Base-by-base conservation (phyloP, 2,888 invertebrate genomes). In the Pachymerium ferrugineum region DNA sequence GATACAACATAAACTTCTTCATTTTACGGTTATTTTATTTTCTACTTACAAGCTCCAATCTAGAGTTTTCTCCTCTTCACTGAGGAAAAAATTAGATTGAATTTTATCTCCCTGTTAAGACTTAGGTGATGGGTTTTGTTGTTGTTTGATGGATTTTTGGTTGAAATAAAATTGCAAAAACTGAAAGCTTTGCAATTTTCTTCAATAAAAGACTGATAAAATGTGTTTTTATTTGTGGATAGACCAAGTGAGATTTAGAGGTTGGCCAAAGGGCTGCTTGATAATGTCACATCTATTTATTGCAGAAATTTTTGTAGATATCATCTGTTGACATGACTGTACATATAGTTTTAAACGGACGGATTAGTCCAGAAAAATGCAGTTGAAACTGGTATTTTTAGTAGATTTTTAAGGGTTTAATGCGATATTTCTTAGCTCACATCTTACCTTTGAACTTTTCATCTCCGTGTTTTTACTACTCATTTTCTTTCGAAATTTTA, bases 241-340 rank as follows among this genome's bases (percentile, higher is more conserved):
- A n/a, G 28, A 8, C 28, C 1, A 12, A 10, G 25, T 62, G 28
- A 28, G 25, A 28, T 62, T 62, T 62, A 62, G 28, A 62, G 62
- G 62, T 62, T 62, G 62, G 62, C 10, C 62, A 62, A 62, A 62
- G 62, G 62, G 62, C 62, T 25, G 25, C 28, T 62, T 25, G 28
- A 28, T 28, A 62, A 62, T n/a, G 62, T 62, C 62, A 62, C 62
- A 62, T 62, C 62, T 25, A 62, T 62, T 62, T 62, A 62, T 62
- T 62, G 62, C 62, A 62, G 25, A 62, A 62, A 62, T 28, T 38
- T 62, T 25, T 62, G 62, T 28, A 22, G 62, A 62, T 62, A 62
- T 62, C 10, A 62, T 62, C 62, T 62, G 62, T 62, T 62, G 25
- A n/a, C n/a, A n/a, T n/a, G n/a, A 62, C 62, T 62, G 62, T 22